A percentile compares a stretch with the other conserved stretches of the same genome.
Conservation (phyloP, 2,797 vertebrate species). For the Tangara arthus region DNA sequence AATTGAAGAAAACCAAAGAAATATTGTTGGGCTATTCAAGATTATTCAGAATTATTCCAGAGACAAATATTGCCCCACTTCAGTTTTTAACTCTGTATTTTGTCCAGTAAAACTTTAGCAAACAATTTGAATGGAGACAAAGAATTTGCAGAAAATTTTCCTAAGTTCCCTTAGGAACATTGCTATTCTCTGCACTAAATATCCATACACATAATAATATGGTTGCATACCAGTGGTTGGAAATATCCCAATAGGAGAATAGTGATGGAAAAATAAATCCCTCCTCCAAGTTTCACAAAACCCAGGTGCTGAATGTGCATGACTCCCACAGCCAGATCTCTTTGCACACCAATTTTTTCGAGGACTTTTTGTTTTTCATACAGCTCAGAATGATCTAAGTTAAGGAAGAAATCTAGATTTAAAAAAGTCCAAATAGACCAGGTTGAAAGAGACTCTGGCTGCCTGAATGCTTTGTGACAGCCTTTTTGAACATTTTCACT, state of each 20-base stretch:
- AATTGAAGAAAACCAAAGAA: neutral
- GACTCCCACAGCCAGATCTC: neutral
- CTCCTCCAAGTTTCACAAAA: neutral
- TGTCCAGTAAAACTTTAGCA: neutral
- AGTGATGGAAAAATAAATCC: neutral
- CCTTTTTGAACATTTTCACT: neutral
- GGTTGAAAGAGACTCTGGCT: neutral
- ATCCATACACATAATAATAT: neutral
- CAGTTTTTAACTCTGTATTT: neutral
- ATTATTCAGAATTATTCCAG: neutral
- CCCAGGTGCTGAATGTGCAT: neutral
- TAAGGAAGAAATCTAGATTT: neutral
- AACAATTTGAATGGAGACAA: neutral
- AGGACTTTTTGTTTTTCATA: neutral
- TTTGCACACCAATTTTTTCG: neutral
- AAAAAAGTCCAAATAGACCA: neutral
- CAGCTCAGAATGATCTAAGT: neutral
- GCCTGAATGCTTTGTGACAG: neutral
- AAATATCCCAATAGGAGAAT: fast-evolving
- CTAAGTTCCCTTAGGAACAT: neutral
- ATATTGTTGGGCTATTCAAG: too few species aligned
- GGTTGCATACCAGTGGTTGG: neutral
- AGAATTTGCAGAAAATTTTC: neutral
- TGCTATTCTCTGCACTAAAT: neutral
- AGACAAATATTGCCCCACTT: neutral